Evolutionary conservation across 2,113 vertebrate species (phyloP).

Genomic region (Pao palembangensis): DNA sequence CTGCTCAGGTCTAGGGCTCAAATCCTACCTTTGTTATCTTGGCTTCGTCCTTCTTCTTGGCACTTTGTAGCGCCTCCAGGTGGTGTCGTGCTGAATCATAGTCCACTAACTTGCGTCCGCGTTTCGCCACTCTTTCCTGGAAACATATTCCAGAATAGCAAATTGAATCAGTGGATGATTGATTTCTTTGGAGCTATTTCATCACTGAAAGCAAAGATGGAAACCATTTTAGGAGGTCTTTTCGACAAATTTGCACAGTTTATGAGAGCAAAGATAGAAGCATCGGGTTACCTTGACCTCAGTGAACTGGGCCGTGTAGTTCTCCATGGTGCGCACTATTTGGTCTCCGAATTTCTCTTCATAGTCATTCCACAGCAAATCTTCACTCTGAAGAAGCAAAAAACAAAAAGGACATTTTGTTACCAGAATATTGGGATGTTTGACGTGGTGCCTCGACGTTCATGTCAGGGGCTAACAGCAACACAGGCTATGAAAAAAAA

Average conservation of each 20-base stretch:
- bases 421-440: too few relatives aligned
- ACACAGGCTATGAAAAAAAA: too few relatives aligned
- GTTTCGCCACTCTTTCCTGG: slow-evolving; percentile 89
- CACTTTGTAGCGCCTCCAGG: slow-evolving; percentile 85
- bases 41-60: slow-evolving; percentile 93
- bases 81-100: slow-evolving; percentile 93
- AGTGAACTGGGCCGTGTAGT: slow-evolving; percentile 87
- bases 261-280: background rate
- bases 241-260: background rate
- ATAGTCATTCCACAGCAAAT: slow-evolving; percentile 93
- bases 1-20: slow-evolving; percentile 1
- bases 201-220: too few relatives aligned
- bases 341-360: slow-evolving; percentile 91
- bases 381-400: slow-evolving; percentile 80
- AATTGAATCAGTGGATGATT: background rate
- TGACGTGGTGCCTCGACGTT: too few relatives aligned
- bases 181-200: background rate
- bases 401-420: too few relatives aligned
- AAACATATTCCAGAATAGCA: slow-evolving; percentile 9
- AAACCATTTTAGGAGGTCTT: background rate
- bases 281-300: slow-evolving; percentile 81
- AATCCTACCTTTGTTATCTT: slow-evolving; percentile 81
- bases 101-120: slow-evolving; percentile 91
- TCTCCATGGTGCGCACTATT: slow-evolving; percentile 87
- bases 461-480: too few relatives aligned